phyloP scores from a whole-genome alignment of 2,797 vertebrate species.

The Arremon brunneinucha region DNA sequence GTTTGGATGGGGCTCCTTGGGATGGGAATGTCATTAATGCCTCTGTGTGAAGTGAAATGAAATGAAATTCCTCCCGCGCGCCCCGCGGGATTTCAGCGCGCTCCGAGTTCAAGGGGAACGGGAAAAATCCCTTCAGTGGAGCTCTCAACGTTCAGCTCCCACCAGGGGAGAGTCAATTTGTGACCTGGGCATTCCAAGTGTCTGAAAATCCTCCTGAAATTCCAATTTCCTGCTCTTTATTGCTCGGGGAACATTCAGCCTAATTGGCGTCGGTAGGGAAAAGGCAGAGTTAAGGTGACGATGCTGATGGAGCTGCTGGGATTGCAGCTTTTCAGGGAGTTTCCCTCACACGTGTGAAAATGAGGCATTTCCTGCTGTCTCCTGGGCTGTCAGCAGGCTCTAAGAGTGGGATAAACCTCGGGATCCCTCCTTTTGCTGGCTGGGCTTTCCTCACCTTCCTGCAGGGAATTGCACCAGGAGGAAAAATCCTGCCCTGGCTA shows the following conservation, averaged over 20 bases:
- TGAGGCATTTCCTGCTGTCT: neutral
- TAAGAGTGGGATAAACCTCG: neutral
- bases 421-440: neutral
- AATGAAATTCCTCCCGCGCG: neutral
- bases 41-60: neutral
- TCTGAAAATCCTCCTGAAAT: neutral
- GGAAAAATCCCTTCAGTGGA: neutral
- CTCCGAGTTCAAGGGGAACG: neutral
- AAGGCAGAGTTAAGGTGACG: neutral
- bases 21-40: neutral
- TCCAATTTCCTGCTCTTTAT: neutral
- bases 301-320: neutral
- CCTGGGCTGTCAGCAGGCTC: neutral
- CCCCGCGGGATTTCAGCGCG: neutral
- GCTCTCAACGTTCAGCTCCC: neutral
- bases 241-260: neutral
- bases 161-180: neutral
- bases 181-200: accelerated
- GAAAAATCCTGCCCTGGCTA: neutral
- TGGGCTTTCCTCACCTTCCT: neutral
- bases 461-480: neutral
- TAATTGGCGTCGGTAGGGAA: neutral
- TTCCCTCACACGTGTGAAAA: neutral
- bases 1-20: neutral
- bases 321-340: neutral